phyloP scores from a whole-genome alignment of 2,888 invertebrate genomes.

The Dysmachus trigonus region DNA sequence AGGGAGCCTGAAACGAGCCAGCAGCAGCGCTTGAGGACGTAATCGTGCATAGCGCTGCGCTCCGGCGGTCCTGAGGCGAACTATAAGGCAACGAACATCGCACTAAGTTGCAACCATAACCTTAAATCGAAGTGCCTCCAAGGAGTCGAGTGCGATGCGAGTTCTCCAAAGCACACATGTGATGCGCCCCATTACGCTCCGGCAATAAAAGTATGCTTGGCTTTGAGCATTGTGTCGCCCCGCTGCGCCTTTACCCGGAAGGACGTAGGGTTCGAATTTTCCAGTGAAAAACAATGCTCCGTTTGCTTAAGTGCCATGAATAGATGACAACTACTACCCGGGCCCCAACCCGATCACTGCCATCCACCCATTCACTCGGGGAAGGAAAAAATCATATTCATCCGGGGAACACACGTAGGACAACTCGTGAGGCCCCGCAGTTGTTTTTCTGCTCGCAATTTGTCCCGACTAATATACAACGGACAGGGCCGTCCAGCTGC shows the following conservation, averaged over 20 bases:
- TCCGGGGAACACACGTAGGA: not conserved
- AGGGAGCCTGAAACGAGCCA: not conserved
- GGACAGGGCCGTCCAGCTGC: not conserved
- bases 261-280: not conserved
- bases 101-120: conserved; percentile 26
- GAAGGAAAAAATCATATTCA: conserved; percentile 3
- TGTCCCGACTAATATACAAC: conserved; percentile 4
- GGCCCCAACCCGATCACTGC: not conserved
- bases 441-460: not conserved
- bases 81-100: not conserved
- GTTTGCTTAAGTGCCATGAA: conserved; percentile 36
- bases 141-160: conserved; percentile 5
- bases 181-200: conserved; percentile 29
- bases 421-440: not conserved
- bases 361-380: not conserved
- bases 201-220: conserved; percentile 8
- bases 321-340: conserved; percentile 14
- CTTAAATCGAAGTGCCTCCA: conserved; percentile 18
- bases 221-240: not conserved
- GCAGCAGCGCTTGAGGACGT: not conserved
- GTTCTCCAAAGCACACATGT: conserved; percentile 22
- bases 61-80: not conserved
- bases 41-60: not conserved
- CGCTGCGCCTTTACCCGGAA: not conserved
- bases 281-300: not conserved